Evolutionary conservation across 2,888 invertebrate genomes (phyloP).

Genomic region (Amphipoea oculea): DNA sequence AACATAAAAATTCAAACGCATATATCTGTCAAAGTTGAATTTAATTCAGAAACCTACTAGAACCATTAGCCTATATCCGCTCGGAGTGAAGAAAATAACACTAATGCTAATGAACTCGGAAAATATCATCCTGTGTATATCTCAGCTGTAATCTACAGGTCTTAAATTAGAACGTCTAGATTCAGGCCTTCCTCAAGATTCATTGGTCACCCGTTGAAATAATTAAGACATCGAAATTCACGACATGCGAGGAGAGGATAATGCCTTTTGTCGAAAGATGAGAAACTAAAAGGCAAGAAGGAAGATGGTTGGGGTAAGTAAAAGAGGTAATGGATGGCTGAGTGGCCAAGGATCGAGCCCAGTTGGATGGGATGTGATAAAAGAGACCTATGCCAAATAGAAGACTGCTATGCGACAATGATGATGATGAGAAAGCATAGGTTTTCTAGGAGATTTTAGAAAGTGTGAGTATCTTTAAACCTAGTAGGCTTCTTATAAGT

Average conservation of each 20-base stretch:
- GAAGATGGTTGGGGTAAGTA: not conserved
- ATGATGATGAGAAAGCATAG: not conserved
- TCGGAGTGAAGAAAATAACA: constrained; percentile 38
- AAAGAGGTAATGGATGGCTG: not conserved
- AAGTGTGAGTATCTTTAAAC: constrained; percentile 12
- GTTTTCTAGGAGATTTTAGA: not conserved
- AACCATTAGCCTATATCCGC: constrained; percentile 25
- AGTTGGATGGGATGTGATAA: not conserved
- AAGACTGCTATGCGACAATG: not conserved
- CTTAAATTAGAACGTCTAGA: constrained; percentile 53
- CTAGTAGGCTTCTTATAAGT: not conserved
- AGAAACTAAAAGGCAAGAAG: not conserved
- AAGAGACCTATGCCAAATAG: too few species aligned
- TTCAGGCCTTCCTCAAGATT: constrained; percentile 18
- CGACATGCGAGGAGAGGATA: not conserved
- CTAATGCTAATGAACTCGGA: constrained; percentile 55
- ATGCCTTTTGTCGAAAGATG: constrained; percentile 3
- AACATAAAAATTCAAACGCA: constrained; percentile 19
- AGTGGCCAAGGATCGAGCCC: not conserved
- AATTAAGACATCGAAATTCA: constrained; percentile 39
- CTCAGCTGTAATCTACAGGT: constrained; percentile 28
- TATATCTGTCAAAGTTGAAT: constrained; percentile 22
- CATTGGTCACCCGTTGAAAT: constrained; percentile 14
- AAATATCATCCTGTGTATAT: constrained; percentile 52
- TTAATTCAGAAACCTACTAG: constrained; percentile 16